Evolutionary conservation across 2,113 vertebrate genomes (phyloP).

Genomic region (Platycercus adscitus): DNA sequence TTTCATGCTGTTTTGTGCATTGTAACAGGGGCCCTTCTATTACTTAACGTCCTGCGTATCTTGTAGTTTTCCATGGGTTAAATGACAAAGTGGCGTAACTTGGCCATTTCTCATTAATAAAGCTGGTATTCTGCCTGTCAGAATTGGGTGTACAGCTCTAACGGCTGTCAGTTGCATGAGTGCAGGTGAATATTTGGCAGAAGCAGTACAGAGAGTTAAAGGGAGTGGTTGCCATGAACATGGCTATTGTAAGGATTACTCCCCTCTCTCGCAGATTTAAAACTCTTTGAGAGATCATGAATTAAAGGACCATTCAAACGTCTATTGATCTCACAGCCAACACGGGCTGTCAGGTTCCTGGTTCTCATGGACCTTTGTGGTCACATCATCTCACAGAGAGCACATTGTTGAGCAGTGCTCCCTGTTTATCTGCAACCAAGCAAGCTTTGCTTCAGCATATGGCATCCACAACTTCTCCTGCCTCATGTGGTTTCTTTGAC

Average conservation of each 20-base stretch:
- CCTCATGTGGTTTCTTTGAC: conserved; percentile 59
- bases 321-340: neutral
- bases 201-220: neutral
- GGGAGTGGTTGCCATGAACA: neutral
- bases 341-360: neutral
- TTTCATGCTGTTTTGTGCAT: conserved; percentile 76
- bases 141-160: conserved; percentile 55
- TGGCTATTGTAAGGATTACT: neutral
- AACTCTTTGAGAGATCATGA: neutral
- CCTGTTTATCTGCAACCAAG: conserved; percentile 34
- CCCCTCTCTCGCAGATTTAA: neutral
- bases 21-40: conserved; percentile 79
- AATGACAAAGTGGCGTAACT: conserved; percentile 62
- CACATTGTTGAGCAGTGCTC: conserved; percentile 41
- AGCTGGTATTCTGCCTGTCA: conserved; percentile 71
- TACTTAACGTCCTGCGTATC: conserved; percentile 74
- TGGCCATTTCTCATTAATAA: conserved; percentile 55
- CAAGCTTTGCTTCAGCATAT: conserved; percentile 60
- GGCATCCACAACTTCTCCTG: conserved; percentile 60
- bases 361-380: neutral
- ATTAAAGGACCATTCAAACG: conserved; percentile 17
- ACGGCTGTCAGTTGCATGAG: conserved; percentile 43
- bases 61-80: conserved; percentile 71
- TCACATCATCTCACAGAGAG: neutral
- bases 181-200: conserved; percentile 28